phyloP scores from a whole-genome alignment of 2,888 invertebrate genomes.

The Diadromus collaris region DNA sequence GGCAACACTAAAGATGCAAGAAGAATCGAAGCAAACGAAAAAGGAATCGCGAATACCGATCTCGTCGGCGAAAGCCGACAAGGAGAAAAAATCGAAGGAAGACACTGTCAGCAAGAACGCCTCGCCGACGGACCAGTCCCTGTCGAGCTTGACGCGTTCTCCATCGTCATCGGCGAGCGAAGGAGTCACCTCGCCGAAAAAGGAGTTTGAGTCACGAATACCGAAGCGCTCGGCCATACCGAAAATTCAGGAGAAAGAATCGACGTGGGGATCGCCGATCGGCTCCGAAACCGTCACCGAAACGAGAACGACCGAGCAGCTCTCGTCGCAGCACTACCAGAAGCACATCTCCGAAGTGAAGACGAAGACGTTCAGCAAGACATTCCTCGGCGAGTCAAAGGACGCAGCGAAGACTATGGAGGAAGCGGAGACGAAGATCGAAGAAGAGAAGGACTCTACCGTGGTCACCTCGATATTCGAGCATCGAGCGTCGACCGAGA shows the following conservation, averaged over 20 bases:
- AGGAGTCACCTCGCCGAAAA: conserved; percentile 35
- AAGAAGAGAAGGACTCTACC: conserved; percentile 55
- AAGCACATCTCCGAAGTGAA: conserved; percentile 69
- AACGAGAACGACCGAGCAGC: conserved; percentile 70
- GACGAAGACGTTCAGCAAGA: conserved; percentile 68
- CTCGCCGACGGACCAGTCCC: conserved; percentile 14
- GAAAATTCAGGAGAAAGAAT: conserved; percentile 61
- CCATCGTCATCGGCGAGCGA: conserved; percentile 18
- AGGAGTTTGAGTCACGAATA: conserved; percentile 74
- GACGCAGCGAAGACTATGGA: conserved; percentile 71
- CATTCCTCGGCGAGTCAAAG: conserved; percentile 66
- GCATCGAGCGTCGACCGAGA: conserved; percentile 71
- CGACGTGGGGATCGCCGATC: conserved; percentile 48
- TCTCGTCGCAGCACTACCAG: conserved; percentile 68
- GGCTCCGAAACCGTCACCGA: conserved; percentile 64
- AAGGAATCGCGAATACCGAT: conserved; percentile 74
- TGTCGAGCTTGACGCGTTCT: not conserved
- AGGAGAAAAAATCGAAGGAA: conserved; percentile 66
- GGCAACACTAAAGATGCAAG: conserved; percentile 50
- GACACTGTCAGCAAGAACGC: conserved; percentile 3
- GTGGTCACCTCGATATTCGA: conserved; percentile 73
- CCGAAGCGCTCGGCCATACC: conserved; percentile 66
- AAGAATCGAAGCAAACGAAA: conserved; percentile 53
- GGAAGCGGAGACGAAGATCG: conserved; percentile 56
- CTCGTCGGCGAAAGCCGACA: conserved; percentile 71